Evolutionary conservation across 2,113 vertebrate species (phyloP), one percentile per base, ranked within the genome.

Genomic region (Caranx melampygus): DNA sequence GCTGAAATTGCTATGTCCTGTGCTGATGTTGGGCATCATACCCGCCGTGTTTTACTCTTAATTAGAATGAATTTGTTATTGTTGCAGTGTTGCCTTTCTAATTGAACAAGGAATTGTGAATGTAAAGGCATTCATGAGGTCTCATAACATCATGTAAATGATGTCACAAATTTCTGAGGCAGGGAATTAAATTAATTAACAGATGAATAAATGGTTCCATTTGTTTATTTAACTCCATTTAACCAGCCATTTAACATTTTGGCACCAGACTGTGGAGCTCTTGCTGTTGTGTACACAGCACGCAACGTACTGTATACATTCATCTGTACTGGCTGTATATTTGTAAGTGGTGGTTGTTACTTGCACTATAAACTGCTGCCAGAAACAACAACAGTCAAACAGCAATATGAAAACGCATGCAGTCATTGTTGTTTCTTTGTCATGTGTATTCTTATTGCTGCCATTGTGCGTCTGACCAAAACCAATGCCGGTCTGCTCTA

Each of bases 51-150:
- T 87, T 81, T 65, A 44, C 76, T 49, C 55, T 35, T 75, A 68
- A 86, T 88, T 82, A 66, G 51, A 82, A 78, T 67, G 21, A 70
- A 84, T 90, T 34, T 80, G 52, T 78, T 77, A 78, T 76, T 87
- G 65, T 75, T 31, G 7, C 66, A 57, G 51, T 6, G 1, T 6
- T 37, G 34, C 26, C n/a, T 21, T 12, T 60, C 26, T 80, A 72
- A 90, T 75, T 83, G 75, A 78, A 76, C 66, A 82, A 78, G 58
- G 20, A 73, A 44, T 16, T 31, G 64, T 54, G 51, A 52, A 49
- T 72, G 71, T 78, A 42, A 78, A 75, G 42, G 59, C 18, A 65
- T 75, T 77, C 54, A 34, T 8, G 26, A 78, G 78, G 72, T 62
- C 45, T 18, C 20, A 18, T 11, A 47, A 40, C 66, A 65, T 64